Percentiles rank a stretch among this genome's conserved stretches.
Evolutionary conservation across 2,113 vertebrate species (phyloP).

Genomic region (Onychorhynchus coronatus): DNA sequence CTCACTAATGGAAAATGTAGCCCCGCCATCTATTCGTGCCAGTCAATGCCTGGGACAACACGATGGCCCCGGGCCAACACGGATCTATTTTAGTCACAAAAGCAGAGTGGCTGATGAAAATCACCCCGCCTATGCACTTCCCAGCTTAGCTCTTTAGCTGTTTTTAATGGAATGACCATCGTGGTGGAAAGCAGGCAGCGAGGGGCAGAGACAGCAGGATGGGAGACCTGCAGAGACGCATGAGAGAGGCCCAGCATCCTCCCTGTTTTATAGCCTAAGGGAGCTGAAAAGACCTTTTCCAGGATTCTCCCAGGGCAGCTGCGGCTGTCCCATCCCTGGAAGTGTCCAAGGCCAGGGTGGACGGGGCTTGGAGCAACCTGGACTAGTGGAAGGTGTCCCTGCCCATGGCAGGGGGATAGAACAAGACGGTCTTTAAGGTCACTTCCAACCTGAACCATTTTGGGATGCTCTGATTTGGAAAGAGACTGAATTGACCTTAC

Average conservation of each 20-base stretch:
- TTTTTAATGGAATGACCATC: neutral
- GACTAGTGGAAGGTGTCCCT: neutral
- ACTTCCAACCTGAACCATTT: neutral
- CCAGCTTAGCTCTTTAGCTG: neutral
- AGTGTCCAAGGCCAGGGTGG: neutral
- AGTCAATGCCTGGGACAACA: conserved; percentile 40
- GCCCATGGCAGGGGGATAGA: neutral
- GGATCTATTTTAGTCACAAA: conserved; percentile 26
- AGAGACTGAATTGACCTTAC: conserved; percentile 31
- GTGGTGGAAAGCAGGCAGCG: fast-evolving
- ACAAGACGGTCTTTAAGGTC: neutral
- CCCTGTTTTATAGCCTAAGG: neutral
- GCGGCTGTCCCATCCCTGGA: neutral
- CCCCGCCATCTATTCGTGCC: neutral
- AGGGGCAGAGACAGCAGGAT: fast-evolving
- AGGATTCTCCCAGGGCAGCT: neutral
- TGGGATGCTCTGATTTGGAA: neutral
- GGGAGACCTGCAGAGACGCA: neutral
- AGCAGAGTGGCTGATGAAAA: neutral
- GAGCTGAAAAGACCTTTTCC: neutral
- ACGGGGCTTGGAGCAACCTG: neutral
- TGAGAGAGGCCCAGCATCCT: neutral
- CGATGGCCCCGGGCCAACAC: neutral
- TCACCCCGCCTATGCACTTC: neutral
- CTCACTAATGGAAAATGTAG: conserved; percentile 33